Base-by-base conservation (phyloP, 2,113 vertebrate genomes). In the Myrmecophaga tridactyla region DNA sequence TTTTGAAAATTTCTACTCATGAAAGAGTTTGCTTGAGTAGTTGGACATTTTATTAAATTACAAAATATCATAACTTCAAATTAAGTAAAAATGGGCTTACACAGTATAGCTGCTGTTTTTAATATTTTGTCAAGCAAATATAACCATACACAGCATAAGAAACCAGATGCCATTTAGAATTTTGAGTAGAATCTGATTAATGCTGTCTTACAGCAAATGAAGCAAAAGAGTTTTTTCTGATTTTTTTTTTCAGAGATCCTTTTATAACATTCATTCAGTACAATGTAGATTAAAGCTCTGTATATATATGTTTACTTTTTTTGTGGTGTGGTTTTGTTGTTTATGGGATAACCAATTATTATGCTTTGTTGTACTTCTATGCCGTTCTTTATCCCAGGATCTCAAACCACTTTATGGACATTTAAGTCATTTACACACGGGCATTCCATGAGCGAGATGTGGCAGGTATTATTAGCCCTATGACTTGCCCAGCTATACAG, bases 321-420 rank as follows among this genome's bases (percentile, higher is more conserved):
- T 76, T 23, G 14, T 81, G 56, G 76, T 72, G 21, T 83, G 63
- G 27, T 92, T 92, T 90, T 96, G 73, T 92, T 96, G 84, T 36
- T 92, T 48, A 94, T 88, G 7, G 10, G 93, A 86, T 97, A 95
- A 96, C 90, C 72, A 83, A 7, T 87, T 92, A 82, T 25, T 96
- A 63, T 96, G 90, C 87, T 94, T 94, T 96, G 87, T 96, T 96
- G 87, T 96, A 84, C 95, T 97, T 96, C 90, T 96, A 8, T 96
- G 82, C 94, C 95, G 86, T 95, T 97, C 96, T 96, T 96, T 97
- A 97, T 94, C 95, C 85, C 95, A 97, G 96, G 90, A 93, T 94
- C 92, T 96, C 90, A 95, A 96, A 96, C 75, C 78, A 95, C 94
- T 94, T 90, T 95, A 72, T 89, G 96, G 94, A 96, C 78, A 94